phyloP scores from a whole-genome alignment of 1,140 invertebrate species.

The Apolygus lucorum region DNA sequence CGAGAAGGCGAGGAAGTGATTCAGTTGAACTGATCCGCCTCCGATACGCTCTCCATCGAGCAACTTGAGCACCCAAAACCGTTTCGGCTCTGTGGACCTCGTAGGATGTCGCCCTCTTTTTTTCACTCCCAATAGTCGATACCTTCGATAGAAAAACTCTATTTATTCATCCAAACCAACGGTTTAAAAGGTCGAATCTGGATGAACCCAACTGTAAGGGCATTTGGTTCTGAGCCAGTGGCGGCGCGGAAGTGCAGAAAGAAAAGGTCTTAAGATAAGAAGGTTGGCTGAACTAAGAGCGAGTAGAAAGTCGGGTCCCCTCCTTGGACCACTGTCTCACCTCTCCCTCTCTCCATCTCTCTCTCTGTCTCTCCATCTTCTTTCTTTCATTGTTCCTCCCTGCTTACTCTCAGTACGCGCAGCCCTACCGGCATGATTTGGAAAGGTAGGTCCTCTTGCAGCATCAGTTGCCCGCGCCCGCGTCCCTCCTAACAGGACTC shows the following conservation, averaged over 20 bases:
- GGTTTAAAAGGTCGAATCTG: constrained; percentile 18
- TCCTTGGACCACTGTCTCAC: not conserved
- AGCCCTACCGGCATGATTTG: constrained; percentile 17
- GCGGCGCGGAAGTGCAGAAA: constrained; percentile 16
- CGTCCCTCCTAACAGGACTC: not conserved
- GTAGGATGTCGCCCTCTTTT: not conserved
- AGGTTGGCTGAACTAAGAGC: constrained; percentile 25
- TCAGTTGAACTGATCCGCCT: not conserved
- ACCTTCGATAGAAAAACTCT: not conserved
- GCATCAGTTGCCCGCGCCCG: too few relatives aligned
- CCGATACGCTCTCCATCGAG: not conserved
- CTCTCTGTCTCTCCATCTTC: constrained; percentile 15
- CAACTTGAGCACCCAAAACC: not conserved
- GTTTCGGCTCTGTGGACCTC: not conserved
- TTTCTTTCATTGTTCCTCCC: constrained; percentile 16
- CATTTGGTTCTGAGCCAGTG: constrained; percentile 21
- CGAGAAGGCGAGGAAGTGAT: not conserved
- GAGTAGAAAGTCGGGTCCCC: constrained; percentile 20
- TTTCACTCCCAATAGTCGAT: not conserved
- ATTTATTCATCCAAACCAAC: not conserved
- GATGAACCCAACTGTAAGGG: constrained; percentile 1
- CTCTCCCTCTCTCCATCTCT: not conserved
- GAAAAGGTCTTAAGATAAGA: constrained; percentile 3
- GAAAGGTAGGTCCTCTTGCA: constrained; percentile 21
- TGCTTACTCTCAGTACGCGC: constrained; percentile 10